Evolutionary conservation across 2,888 invertebrate species (phyloP), one percentile per base, ranked within the genome.

Genomic region (Parochlus steinenii): DNA sequence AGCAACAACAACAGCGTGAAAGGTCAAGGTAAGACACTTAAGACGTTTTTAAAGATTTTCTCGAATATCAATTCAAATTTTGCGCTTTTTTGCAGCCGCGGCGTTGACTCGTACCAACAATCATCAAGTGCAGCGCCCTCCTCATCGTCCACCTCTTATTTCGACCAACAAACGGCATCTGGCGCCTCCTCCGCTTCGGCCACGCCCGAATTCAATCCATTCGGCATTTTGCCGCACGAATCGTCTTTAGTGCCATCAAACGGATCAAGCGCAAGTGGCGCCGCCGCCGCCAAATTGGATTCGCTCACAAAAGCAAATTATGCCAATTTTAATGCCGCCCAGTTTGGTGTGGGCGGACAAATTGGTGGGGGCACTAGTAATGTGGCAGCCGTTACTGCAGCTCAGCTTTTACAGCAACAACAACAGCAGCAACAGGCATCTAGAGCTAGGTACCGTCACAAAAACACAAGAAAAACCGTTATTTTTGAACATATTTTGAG

Each of bases 1-100:
- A 51, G 22, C 19, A 36, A 24, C 32, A 39, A 19, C 23, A 26
- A 16, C 36, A 31, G 25, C 30, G 30, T 22, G 20, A 33, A 23
- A 31, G 31, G 26, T 25, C 3, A 20, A 22, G 11, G 25, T 18
- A 26, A 14, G 15, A 27, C 11, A 27, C 15, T 12, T n/a, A 15
- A n/a, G 14, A 11, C 15, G 27, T 51, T 47, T 64, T 59, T 55
- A 55, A 62, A 49, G 7, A n/a, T 27, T 15, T 27, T 7, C 58
- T 67, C 26, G 75, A 77, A 43, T 69, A 67, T 56, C 69, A 71
- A 43, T 63, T 70, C 25, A 65, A 72, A 28, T 54, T 73, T 40
- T 58, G 65, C 40, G 61, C 65, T 44, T 67, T 66, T 57, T 62
- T 63, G 48, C 67, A 70, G 51, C 16, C 29, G 35, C 10, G 18